Evolutionary conservation across 2,888 invertebrate genomes (phyloP), one percentile per base, ranked within the genome.

Genomic region (Diaperis boleti): DNA sequence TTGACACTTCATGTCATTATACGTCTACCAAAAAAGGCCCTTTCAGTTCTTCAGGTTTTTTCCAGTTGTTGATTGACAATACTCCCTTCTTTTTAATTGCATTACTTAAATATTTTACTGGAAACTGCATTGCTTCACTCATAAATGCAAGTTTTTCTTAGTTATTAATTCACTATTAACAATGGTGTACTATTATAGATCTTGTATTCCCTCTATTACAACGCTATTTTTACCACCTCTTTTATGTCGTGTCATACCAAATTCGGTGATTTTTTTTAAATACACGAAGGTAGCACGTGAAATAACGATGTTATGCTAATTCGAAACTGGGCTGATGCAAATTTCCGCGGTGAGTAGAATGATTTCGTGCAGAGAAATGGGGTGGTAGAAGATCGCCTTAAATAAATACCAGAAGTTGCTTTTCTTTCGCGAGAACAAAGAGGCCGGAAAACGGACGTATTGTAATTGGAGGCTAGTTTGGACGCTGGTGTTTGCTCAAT

Each of bases 251-350:
- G 22, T 7, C 22, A 22, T n/a, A n/a, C n/a, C n/a, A n/a, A n/a
- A n/a, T n/a, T 13, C 13, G 5, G 17, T n/a, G 13, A 6, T 15
- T n/a, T 50, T 56, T 44, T 56, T 56, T 55, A 29, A 56, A 56
- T 35, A 35, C 42, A 33, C 8, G 3, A 10, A 11, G 10, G 10
- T 22, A 22, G 17, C 10, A 52, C 52, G 20, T 54, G 10, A 33
- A 56, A 56, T 56, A 56, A 33, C 56, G 44, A 42, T 42, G 44
- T 33, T 56, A 55, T 55, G 55, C 41, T 55, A 55, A 55, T 55
- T 14, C 17, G 39, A 39, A 20, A 37, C 39, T 39, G 26, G 11
- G 41, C 42, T n/a, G 14, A 55, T 55, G 55, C 42, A 55, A 55
- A 55, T 55, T n/a, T 52, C 11, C 5, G 22, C 22, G 5, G 22